Evolutionary conservation across 2,888 invertebrate genomes (phyloP).

Genomic region (Hartigia nigra): DNA sequence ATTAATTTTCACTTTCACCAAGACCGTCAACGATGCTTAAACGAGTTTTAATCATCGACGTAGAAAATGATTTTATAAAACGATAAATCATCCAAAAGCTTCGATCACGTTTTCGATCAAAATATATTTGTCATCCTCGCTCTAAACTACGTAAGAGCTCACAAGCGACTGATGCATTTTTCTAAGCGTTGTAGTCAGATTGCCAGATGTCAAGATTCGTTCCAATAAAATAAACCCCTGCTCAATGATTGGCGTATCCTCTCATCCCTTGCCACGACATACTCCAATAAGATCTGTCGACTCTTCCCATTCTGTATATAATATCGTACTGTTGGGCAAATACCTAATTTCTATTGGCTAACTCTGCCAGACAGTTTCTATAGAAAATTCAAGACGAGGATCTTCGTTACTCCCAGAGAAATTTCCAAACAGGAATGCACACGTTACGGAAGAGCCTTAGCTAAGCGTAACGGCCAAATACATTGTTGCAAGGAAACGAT

Average conservation of each 20-base stretch:
- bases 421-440: not conserved
- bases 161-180: not conserved
- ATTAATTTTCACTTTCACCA: not conserved
- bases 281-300: not conserved
- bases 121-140: not conserved
- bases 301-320: not conserved
- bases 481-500: slow-evolving; percentile 14
- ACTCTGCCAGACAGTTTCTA: not conserved
- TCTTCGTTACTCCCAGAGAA: not conserved
- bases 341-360: not conserved
- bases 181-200: not conserved
- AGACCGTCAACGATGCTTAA: not conserved
- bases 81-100: not conserved
- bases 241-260: not conserved
- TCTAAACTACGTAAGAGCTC: not conserved
- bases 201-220: not conserved
- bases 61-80: slow-evolving; percentile 2
- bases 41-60: not conserved
- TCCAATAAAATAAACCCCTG: not conserved
- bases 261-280: not conserved
- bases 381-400: not conserved
- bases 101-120: not conserved
- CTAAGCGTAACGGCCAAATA: slow-evolving; percentile 14
- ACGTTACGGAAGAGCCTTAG: not conserved
- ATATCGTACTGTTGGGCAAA: not conserved